Conservation (phyloP, 2,888 invertebrate species). For the Tenthredo mesomela region DNA sequence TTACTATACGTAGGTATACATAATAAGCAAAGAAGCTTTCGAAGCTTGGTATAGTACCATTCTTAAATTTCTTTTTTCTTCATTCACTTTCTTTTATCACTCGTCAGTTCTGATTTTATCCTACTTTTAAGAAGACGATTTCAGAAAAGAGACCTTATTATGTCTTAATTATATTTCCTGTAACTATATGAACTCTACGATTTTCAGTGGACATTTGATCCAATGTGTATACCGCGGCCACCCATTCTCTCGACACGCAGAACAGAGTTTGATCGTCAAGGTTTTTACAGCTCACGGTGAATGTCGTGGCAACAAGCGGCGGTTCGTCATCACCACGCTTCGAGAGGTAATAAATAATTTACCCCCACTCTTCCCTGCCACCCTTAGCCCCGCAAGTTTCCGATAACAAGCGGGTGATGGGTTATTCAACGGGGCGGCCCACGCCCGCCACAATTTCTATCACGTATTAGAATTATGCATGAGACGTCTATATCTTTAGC, state of each 20-base stretch:
- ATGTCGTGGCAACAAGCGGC: constrained; percentile 31
- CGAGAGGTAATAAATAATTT: constrained; percentile 60
- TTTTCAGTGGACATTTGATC: neutral
- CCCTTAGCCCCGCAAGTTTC: constrained; percentile 53
- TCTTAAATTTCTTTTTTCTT: neutral
- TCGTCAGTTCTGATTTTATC: neutral
- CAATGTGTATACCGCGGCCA: neutral
- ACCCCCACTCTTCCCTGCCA: constrained; percentile 53
- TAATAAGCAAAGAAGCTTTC: constrained; percentile 26
- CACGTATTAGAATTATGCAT: constrained; percentile 70
- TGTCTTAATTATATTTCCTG: neutral
- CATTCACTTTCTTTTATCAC: neutral
- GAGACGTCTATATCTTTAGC: constrained; percentile 55
- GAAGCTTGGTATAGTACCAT: neutral
- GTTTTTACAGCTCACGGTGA: neutral
- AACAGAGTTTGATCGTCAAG: neutral
- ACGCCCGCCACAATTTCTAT: constrained; percentile 67
- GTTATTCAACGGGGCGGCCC: constrained; percentile 64
- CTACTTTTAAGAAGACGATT: neutral
- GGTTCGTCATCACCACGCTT: constrained; percentile 27
- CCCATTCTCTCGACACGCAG: neutral
- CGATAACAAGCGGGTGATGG: constrained; percentile 64
- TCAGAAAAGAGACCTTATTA: neutral
- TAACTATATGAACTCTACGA: neutral
- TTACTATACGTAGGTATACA: constrained; percentile 7